These are phyloP conservation scores for Cyprinodon variegatus DNA, from an alignment of 2,113 vertebrate genomes.

Conservation along the genomic window DNA sequence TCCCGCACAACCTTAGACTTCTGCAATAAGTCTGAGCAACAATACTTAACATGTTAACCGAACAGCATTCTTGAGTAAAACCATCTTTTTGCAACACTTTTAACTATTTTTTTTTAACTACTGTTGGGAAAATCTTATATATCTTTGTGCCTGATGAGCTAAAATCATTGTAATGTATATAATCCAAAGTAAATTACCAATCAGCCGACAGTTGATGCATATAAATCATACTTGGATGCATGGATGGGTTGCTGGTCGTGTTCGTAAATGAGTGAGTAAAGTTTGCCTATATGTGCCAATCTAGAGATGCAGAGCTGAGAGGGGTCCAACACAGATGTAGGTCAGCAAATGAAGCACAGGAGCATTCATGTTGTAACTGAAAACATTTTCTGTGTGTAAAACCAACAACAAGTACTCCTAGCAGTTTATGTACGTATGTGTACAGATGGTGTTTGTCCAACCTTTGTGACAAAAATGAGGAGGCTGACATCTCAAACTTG, in stretches of 20 bases:
- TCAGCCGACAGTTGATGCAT: too few relatives aligned
- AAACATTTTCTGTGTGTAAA: neutral
- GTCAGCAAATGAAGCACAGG: neutral
- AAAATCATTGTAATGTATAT: neutral
- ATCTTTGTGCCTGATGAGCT: neutral
- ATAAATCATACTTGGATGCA: too few relatives aligned
- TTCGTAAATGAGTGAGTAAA: too few relatives aligned
- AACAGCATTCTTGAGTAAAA: neutral
- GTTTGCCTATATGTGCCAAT: neutral
- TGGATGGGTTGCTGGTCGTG: too few relatives aligned
- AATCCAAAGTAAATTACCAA: too few relatives aligned
- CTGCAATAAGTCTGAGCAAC: neutral
- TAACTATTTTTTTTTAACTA: neutral
- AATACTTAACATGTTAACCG: neutral
- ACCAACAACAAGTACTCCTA: neutral
- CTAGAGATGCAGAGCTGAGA: neutral
- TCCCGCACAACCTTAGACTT: neutral
- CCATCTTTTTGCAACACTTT: neutral
- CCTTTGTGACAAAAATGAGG: too few relatives aligned
- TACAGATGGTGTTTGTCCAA: neutral
- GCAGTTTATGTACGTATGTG: neutral
- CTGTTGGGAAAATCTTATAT: neutral
- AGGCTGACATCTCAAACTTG: neutral
- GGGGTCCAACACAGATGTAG: too few relatives aligned
- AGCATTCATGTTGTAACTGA: neutral